Percentiles rank a stretch among this genome's conserved stretches.
phyloP scores from a whole-genome alignment of 2,888 invertebrate genomes.

The Drosophila borborema region DNA sequence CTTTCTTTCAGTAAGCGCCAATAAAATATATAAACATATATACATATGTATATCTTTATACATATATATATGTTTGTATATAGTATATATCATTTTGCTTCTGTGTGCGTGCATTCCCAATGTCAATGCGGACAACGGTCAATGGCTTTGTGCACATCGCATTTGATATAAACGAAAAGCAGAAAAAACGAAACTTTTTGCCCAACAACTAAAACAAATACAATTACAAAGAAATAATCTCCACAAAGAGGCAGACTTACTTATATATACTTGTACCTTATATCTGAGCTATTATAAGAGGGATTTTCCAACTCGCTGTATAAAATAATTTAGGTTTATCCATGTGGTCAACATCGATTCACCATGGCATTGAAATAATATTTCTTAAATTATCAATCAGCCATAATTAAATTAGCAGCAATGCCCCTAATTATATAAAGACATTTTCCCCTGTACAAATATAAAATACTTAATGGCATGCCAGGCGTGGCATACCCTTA shows the following conservation, averaged over 20 bases:
- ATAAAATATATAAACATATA: slow-evolving; percentile 29
- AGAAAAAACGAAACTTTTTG: slow-evolving; percentile 29
- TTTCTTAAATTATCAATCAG: background rate
- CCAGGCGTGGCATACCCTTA: background rate
- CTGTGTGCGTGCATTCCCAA: slow-evolving; percentile 49
- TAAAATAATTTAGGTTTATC: background rate
- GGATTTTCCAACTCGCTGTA: background rate
- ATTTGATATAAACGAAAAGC: slow-evolving; percentile 49
- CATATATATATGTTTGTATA: background rate
- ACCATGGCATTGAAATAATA: background rate
- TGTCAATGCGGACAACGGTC: slow-evolving; percentile 76
- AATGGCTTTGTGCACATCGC: slow-evolving; percentile 58
- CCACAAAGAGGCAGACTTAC: background rate
- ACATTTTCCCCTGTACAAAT: background rate
- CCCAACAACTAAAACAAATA: slow-evolving; percentile 39
- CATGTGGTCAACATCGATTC: background rate
- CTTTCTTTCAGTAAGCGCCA: slow-evolving; percentile 68
- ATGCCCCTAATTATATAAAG: slow-evolving; percentile 2
- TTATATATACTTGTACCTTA: background rate
- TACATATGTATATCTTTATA: slow-evolving; percentile 17
- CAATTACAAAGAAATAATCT: background rate
- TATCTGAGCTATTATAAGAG: background rate
- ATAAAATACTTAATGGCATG: background rate
- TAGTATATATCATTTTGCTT: slow-evolving; percentile 6
- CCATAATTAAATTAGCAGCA: slow-evolving; percentile 1